Evolutionary conservation across 2,113 vertebrate genomes (phyloP).

Genomic region (Tonatia bakeri): DNA sequence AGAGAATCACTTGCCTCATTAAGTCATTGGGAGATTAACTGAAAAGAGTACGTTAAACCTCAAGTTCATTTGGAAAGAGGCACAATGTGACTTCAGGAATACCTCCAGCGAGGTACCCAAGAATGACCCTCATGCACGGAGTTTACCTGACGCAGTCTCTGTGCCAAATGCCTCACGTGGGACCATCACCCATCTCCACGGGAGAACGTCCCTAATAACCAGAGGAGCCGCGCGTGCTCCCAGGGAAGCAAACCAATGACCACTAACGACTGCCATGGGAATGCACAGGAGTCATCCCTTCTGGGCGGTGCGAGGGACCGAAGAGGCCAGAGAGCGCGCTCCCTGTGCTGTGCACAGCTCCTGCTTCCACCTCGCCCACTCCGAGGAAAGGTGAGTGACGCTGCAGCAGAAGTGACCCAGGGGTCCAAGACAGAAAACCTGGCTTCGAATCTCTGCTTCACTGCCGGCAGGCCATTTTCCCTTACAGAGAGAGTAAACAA

Average conservation of each 20-base stretch:
- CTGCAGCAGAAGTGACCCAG: neutral
- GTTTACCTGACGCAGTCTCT: neutral
- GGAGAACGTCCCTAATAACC: neutral
- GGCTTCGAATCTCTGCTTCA: neutral
- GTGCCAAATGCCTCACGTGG: neutral
- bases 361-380: neutral
- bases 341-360: neutral
- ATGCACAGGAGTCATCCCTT: neutral
- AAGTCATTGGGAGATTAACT: neutral
- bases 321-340: neutral
- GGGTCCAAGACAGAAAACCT: neutral
- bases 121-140: accelerated
- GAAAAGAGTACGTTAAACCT: neutral
- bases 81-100: neutral
- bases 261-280: neutral
- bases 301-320: neutral
- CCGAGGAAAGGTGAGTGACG: neutral
- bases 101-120: neutral
- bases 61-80: neutral
- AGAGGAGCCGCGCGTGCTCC: neutral
- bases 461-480: neutral
- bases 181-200: neutral
- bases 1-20: neutral
- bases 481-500: neutral
- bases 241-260: neutral